phyloP scores from a whole-genome alignment of 2,888 invertebrate genomes.

The Acleris cristana region DNA sequence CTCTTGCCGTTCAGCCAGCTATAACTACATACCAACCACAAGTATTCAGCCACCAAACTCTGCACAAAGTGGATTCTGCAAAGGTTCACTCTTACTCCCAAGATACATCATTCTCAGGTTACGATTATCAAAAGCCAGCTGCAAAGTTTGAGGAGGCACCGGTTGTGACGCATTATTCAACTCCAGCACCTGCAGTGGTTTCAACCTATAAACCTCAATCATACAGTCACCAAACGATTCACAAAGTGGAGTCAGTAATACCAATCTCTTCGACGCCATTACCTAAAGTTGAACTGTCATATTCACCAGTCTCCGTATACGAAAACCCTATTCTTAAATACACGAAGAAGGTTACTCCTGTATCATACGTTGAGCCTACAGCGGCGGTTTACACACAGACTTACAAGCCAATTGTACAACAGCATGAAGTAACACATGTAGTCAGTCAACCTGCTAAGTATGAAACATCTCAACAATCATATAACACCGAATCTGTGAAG shows the following conservation, averaged over 20 bases:
- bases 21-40: conserved; percentile 63
- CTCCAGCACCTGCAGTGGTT: conserved; percentile 52
- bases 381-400: conserved; percentile 62
- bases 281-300: conserved; percentile 55
- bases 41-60: conserved; percentile 61
- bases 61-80: conserved; percentile 61
- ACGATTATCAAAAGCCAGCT: conserved; percentile 47
- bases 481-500: conserved; percentile 53
- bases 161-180: conserved; percentile 50
- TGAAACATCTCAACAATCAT: conserved; percentile 52
- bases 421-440: conserved; percentile 60
- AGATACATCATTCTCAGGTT: conserved; percentile 45
- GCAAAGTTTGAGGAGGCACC: conserved; percentile 59
- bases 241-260: conserved; percentile 59
- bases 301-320: conserved; percentile 57
- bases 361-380: conserved; percentile 62
- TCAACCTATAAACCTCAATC: conserved; percentile 65
- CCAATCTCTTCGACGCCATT: conserved; percentile 59
- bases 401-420: conserved; percentile 61
- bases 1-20: conserved; percentile 44
- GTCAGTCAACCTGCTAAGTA: conserved; percentile 57
- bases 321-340: conserved; percentile 69
- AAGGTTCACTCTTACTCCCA: conserved; percentile 58
- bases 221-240: conserved; percentile 69
- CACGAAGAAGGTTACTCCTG: conserved; percentile 59